Percentiles rank a stretch among this genome's conserved stretches.
phyloP scores from a whole-genome alignment of 2,113 vertebrate genomes.

The Urocolius indicus region DNA sequence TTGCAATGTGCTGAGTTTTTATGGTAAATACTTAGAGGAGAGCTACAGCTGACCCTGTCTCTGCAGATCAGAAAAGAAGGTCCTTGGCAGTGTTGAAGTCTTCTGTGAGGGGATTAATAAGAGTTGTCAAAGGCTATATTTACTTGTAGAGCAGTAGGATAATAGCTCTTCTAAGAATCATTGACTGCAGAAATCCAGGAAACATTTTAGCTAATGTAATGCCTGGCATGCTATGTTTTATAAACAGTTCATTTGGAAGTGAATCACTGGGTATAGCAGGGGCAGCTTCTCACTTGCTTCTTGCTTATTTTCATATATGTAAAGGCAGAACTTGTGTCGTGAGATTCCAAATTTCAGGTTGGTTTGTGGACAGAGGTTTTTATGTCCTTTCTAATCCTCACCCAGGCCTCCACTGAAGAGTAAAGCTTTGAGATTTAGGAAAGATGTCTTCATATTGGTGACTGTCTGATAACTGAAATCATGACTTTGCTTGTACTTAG shows the following conservation, averaged over 20 bases:
- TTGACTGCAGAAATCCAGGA: not conserved
- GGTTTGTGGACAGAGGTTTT: not conserved
- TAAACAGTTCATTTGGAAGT: not conserved
- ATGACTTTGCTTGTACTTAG: not conserved
- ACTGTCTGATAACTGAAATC: not conserved
- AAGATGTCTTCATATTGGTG: not conserved
- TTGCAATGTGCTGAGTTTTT: not conserved
- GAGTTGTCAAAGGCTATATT: not conserved
- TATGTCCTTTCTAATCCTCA: not conserved
- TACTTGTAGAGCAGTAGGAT: not conserved
- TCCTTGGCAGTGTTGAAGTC: not conserved
- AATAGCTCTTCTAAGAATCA: not conserved
- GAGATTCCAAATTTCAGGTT: fast-evolving
- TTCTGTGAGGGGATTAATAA: not conserved
- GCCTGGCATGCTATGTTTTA: not conserved
- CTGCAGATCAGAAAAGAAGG: not conserved
- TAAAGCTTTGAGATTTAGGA: not conserved
- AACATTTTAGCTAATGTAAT: not conserved
- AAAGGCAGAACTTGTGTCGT: not conserved
- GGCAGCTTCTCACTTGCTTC: not conserved
- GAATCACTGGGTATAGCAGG: not conserved
- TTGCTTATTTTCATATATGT: not conserved
- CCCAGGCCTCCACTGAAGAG: not conserved
- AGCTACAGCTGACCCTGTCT: not conserved
- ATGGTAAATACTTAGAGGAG: not conserved